Conservation (phyloP, 2,113 vertebrate species). For the Cyrtonyx montezumae region DNA sequence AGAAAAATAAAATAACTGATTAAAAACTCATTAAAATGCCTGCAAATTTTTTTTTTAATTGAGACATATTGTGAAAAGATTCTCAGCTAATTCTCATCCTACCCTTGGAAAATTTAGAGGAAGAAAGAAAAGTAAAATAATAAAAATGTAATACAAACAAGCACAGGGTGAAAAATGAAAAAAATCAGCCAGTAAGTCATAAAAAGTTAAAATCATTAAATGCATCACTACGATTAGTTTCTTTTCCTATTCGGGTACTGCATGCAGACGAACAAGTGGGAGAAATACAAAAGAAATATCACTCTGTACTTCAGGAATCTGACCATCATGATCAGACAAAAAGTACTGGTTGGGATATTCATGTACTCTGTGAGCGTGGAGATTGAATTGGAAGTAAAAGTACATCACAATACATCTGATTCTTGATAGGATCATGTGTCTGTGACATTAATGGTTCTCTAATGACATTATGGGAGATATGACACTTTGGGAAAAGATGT, state of each 20-base stretch:
- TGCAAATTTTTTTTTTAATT: background rate
- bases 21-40: background rate
- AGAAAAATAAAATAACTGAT: background rate
- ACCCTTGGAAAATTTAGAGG: background rate
- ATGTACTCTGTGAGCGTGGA: background rate
- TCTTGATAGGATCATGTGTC: background rate
- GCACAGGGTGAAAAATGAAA: background rate
- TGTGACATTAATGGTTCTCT: background rate
- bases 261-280: background rate
- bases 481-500: background rate
- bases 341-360: background rate
- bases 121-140: background rate
- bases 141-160: background rate
- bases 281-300: background rate
- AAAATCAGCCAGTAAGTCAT: background rate
- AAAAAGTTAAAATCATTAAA: background rate
- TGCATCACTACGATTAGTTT: background rate
- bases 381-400: background rate
- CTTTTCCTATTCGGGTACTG: background rate
- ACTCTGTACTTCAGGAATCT: background rate
- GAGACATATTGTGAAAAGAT: background rate
- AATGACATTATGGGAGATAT: background rate
- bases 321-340: background rate
- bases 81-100: background rate
- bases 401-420: background rate